phyloP scores from a whole-genome alignment of 2,888 invertebrate genomes.

The Leptopterna dolabrata region DNA sequence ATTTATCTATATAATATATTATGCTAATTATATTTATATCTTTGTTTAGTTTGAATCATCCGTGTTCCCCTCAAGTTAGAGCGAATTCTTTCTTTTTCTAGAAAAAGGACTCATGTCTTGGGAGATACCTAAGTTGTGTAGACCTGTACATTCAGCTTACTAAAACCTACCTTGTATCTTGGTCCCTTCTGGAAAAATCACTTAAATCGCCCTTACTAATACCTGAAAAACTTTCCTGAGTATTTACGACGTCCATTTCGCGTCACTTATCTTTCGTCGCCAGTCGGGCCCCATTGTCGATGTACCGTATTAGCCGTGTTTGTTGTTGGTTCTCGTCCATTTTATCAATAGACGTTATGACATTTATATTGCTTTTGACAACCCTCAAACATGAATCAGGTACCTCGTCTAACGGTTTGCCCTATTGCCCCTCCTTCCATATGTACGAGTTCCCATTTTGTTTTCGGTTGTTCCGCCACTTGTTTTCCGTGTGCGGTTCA shows the following conservation, averaged over 20 bases:
- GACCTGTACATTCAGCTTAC: no score
- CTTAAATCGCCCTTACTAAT: no score
- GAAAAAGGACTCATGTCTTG: no score
- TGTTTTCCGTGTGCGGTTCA: background rate
- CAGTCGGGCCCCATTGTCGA: background rate
- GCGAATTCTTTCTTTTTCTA: no score
- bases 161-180: no score
- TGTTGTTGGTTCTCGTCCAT: background rate
- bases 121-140: no score
- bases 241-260: background rate
- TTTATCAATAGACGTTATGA: constrained; percentile 15
- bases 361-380: constrained; percentile 5
- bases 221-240: background rate
- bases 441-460: background rate
- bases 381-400: background rate
- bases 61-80: no score
- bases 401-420: background rate
- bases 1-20: no score
- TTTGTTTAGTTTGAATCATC: no score
- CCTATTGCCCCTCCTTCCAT: background rate
- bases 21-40: no score
- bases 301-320: constrained; percentile 8
- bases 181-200: no score
- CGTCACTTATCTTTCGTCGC: constrained; percentile 17
- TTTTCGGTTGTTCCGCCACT: background rate